Evolutionary conservation across 2,797 vertebrate genomes (phyloP), one percentile per base, ranked within the genome.

Genomic region (Decapterus maruadsi): DNA sequence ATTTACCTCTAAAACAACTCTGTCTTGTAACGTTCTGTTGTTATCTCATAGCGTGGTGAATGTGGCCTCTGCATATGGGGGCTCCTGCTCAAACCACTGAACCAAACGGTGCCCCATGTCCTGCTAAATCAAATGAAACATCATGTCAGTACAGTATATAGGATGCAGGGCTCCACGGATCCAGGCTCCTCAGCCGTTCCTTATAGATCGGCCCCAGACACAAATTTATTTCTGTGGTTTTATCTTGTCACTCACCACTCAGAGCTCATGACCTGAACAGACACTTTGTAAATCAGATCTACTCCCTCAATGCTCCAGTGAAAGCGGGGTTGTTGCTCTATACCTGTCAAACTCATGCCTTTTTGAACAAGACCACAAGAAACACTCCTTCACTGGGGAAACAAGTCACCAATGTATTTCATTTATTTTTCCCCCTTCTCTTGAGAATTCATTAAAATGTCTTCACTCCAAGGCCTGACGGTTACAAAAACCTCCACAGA

Each of bases 251-350:
- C 38, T 72, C 20, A 53, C 42, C 12, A 10, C 40, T 64, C 46
- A 26, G n/a, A 68, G 29, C 50, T 72, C 57, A 1, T n/a, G 77
- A 69, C 66, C 46, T 79, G 20, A 66, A 66, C 31, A 10, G 42
- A 16, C 43, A 6, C 53, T 72, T 71, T 55, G 34, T 71, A 31
- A 80, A 74, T 61, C 60, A 60, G 50, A 65, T 54, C 45, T 31
- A 20, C 45, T 68, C 36, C 61, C 61, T 70, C 57, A 29, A 10
- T 6, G 29, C 59, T 63, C 46, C 3, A 5, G 9, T 42, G 42
- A 50, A 31, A 55, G 40, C 26, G 64, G 9, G 6, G 2, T 16
- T 11, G n/a, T 56, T 78, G 51, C 66, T 85, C 63, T 50, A 42
- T 11, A 43, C 42, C 51, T 46, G 22, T 29, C 64, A 45, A 20